Evolutionary conservation across 2,113 vertebrate species (phyloP), one percentile per base, ranked within the genome.

Genomic region (Fregata magnificens): DNA sequence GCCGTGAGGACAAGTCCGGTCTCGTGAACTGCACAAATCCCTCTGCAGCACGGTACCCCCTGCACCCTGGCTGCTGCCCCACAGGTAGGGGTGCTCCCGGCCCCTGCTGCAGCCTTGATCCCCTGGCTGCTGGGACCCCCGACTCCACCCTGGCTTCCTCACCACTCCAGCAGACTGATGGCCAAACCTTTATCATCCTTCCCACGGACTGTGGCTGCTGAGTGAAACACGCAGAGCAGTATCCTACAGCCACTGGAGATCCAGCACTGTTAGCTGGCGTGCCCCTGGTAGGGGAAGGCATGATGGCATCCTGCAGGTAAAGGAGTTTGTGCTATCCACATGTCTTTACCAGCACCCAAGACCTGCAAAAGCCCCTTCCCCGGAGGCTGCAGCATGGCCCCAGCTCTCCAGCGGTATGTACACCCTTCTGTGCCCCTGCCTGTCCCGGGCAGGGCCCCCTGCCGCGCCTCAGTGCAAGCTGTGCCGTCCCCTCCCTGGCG

Each of bases 1-100:
- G 92, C 72, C 10, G 15, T 10, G 49, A 36, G 79, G 92, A 65
- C 97, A 88, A 96, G 97, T 79, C 93, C 77, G 70, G 58, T 96
- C 97, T 76, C 31, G 97, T 74, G 84, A 65, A 63, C 74, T 22
- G 74, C 49, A 34, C 66, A 40, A 58, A 92, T 63, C 84, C 72
- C 42, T 72, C 50, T 1, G 12, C n/a, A 88, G 67, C 42, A 6
- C 1, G 3, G 67, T 45, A 9, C 52, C 61, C 52, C 38, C 42
- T 22, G 20, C n/a, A 16, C 47, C 77, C 76, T 8, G 52, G 18
- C 88, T 79, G 82, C 67, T 8, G 28, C 63, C 55, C 53, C 73
- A 69, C 40, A 31, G 5, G 2, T 28, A 15, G 67, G 67, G 45
- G 6, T 22, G 34, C 73, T 59, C 47, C 45, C 5, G 14, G n/a